Base-by-base conservation (phyloP, 2,888 invertebrate species). In the Teinopalpus imperialis region DNA sequence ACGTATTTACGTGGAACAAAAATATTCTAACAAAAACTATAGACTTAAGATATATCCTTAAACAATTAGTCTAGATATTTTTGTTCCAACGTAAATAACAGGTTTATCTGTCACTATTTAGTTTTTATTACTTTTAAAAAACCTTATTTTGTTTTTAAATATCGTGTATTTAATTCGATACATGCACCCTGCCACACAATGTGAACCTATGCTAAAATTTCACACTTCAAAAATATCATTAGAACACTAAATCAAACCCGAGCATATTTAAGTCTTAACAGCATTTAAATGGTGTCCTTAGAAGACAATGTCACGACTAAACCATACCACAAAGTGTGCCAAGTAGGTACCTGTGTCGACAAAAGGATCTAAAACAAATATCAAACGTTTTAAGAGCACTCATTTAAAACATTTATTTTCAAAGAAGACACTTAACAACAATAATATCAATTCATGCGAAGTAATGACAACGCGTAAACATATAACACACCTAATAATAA, bases 171-270 rank as follows among this genome's bases (percentile, higher is more conserved):
- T 64, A 62, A 66, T 61, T 66, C 56, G 82, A 86, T 86, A 86
- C 87, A 87, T 86, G 86, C 85, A 81, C 77, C 82, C 83, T 82
- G 87, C 81, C 87, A 87, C 87, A 87, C 87, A 74, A 77, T 87
- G 85, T 86, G 83, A 63, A 58, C 64, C 61, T 75, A 67, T 61
- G 54, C 57, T 57, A 61, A 54, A 48, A 56, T 43, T 46, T 44
- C 51, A 56, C 57, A 60, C 54, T 59, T 61, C 44, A 44, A 43
- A 48, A 45, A 48, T 41, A 43, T 47, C 36, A 57, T 51, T 54
- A 52, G 57, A 65, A 59, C 64, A 61, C 69, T 66, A 67, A 53
- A 58, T 60, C 55, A 63, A 59, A 52, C 57, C 65, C 63, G 59
- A 65, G 59, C 64, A 61, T 62, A 59, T 12, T 30, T 53, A 49